Evolutionary conservation across 1,140 invertebrate species (phyloP), one percentile per base, ranked within the genome.

Genomic region (Drosophila insularis): DNA sequence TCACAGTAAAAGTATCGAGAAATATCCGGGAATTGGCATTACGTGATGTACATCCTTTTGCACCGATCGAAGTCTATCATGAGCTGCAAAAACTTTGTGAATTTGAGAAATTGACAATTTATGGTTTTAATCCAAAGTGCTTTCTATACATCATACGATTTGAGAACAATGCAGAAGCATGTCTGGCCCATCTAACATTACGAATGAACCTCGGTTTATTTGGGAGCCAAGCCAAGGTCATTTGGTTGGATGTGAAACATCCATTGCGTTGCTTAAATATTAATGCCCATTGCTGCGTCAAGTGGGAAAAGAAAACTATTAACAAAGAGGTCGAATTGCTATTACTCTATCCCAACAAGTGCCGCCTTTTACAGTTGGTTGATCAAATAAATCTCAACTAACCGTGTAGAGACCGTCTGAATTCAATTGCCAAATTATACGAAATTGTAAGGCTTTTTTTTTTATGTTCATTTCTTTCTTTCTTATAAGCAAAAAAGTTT

Each of bases 91-190:
- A 67, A 6, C 4, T 79, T 0, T 50, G 50, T 6, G 35, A 17
- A 8, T 86, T 69, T 19, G 8, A 27, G 2, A 58, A 63, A 17
- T 32, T 85, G 7, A 59, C 43, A 2, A 66, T 78, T 0, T 65
- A 56, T 23, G 78, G 85, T 23, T 10, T 40, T 5, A 7, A 5
- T 1, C 50, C 67, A 6, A 0, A 3, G 5, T 0, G 1, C 1
- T 89, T 59, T 40, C 0, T 40, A 23, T 80, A 84, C 19, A 21
- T 68, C 21, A 32, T 87, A 0, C 19, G 31, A 0, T 87, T 74
- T 60, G 50, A 43, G 3, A 87, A 84, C 37, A 87, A 80, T n/a
- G 56, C 69, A 2, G 17, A 39, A 11, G 84, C 82, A 8, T 67
- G 80, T 14, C 1, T 2, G 10, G 84, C 68, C 0, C 65, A 74